These are phyloP conservation scores for Pitta sordida DNA, from an alignment of 2,113 vertebrate genomes.

Conservation along the genomic window DNA sequence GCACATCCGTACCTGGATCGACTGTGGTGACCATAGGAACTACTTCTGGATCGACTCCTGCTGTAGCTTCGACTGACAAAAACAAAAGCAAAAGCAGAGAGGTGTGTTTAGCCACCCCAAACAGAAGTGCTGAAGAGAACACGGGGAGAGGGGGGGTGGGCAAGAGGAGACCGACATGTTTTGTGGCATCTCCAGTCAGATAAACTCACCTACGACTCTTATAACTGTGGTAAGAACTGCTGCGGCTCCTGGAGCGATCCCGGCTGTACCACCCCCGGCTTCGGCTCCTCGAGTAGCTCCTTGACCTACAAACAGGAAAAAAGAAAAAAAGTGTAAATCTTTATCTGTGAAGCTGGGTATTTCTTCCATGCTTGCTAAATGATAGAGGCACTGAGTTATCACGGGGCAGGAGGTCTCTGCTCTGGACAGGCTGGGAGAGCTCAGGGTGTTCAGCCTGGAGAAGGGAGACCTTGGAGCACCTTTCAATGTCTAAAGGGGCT, in stretches of 20 bases:
- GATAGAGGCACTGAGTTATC: background rate
- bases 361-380: background rate
- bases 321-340: background rate
- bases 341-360: background rate
- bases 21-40: slow-evolving; percentile 77
- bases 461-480: background rate
- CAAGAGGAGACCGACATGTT: fast-evolving
- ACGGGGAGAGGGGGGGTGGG: background rate
- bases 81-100: background rate
- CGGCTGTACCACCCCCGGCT: slow-evolving; percentile 82
- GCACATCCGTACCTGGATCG: slow-evolving; percentile 82
- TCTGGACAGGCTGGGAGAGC: background rate
- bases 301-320: slow-evolving; percentile 71
- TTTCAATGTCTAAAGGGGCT: background rate
- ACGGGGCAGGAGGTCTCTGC: background rate
- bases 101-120: background rate
- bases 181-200: fast-evolving
- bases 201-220: slow-evolving; percentile 79
- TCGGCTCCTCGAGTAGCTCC: slow-evolving; percentile 88
- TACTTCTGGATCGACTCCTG: slow-evolving; percentile 89
- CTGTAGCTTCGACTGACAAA: slow-evolving; percentile 81
- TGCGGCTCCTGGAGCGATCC: slow-evolving; percentile 80
- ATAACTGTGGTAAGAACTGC: slow-evolving; percentile 87
- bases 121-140: background rate
- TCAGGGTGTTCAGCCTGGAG: background rate